A percentile compares a stretch with the other conserved stretches of the same genome.
Conservation (phyloP, 2,888 invertebrate genomes). For the Machimus rusticus region DNA sequence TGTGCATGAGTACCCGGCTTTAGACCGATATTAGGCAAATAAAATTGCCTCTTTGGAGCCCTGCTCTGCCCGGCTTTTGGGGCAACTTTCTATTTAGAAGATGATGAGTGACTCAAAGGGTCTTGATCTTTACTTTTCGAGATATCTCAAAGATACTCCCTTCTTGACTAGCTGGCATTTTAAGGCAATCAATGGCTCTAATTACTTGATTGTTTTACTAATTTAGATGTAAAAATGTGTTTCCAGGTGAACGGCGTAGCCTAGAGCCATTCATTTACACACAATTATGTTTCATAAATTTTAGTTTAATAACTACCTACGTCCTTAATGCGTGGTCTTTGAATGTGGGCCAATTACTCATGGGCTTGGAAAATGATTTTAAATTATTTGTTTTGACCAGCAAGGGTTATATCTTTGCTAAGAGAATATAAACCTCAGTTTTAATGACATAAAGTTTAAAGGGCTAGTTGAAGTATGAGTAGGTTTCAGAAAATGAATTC, state of each 20-base stretch:
- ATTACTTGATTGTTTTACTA: not conserved
- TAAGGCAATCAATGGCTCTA: not conserved
- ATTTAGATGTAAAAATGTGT: not conserved
- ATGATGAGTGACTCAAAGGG: not conserved
- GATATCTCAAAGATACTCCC: not conserved
- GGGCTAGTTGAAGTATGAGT: not conserved
- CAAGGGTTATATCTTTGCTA: not conserved
- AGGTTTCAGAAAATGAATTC: not conserved
- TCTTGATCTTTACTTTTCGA: not conserved
- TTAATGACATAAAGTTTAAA: not conserved
- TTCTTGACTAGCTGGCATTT: not conserved
- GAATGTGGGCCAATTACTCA: not conserved
- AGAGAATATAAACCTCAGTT: not conserved
- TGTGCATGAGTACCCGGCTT: not conserved
- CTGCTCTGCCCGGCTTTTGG: not conserved
- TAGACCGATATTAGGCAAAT: not conserved
- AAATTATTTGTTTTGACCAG: not conserved
- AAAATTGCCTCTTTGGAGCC: not conserved
- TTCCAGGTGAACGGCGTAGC: not conserved
- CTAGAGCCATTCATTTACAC: not conserved
- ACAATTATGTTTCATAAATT: not conserved
- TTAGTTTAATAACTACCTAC: not conserved
- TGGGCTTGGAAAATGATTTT: not conserved
- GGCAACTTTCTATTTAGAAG: not conserved
- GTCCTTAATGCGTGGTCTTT: not conserved